Base-by-base conservation (phyloP, 2,113 vertebrate genomes). In the Melanotaenia duboulayi region DNA sequence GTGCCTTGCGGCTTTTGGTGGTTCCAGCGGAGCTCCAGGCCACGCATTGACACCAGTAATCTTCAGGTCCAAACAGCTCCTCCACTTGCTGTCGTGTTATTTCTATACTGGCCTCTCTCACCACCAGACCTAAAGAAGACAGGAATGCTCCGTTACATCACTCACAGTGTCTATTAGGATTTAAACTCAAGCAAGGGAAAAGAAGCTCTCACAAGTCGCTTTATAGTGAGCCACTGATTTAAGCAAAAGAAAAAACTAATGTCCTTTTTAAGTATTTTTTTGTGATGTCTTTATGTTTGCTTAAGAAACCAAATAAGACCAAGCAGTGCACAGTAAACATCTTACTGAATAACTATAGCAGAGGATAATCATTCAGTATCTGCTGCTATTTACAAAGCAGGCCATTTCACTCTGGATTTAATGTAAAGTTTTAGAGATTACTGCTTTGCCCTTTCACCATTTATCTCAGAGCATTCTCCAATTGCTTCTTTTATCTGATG, bases 1-100 rank as follows among this genome's bases (percentile, higher is more conserved):
- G 96, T 46, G 97, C 96, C 64, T 98, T 98, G 16, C 97, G 94
- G 86, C 97, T 99, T 89, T 99, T 99, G 28, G 96, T 99, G 76
- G 97, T 99, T 68, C 97, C 97, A 0, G 97, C 95, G 0, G 97
- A 97, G 91, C 97, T 99, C 97, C 97, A 99, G 74, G 97, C 97
- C 11, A 99, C 97, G 4, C 97, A 99, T 91, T 99, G 97, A 88
- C 97, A 99, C 97, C 97, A 99, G 89, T 95, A 99, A 85, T 97
- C 96, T 84, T 98, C 97, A 0, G 96, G 96, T 0, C 96, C 96
- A 0, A 98, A 98, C 59, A 97, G 92, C 87, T 98, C 96, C 84
- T 99, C 97, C 0, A 99, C 97, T 65, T 99, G 97, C 89, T 97
- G 96, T 1, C 96, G 93, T 0, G 96, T 96, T 60, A 99, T 96